Evolutionary conservation across 2,113 vertebrate species (phyloP).

Genomic region (Agapornis roseicollis): DNA sequence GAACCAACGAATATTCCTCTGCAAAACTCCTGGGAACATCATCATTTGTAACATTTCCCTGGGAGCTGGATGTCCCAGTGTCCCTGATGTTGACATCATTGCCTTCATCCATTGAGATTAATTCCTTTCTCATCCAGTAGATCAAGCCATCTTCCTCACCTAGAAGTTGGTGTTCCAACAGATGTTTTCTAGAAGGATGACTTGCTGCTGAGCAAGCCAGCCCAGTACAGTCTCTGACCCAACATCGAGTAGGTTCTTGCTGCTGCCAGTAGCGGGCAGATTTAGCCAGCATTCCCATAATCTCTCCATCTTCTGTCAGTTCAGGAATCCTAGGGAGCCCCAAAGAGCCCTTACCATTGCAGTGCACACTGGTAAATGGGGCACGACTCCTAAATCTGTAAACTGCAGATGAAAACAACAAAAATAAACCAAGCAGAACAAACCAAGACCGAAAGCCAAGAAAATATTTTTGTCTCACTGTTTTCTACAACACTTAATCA

Average conservation of each 20-base stretch:
- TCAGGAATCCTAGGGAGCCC: background rate
- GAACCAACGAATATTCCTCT: background rate
- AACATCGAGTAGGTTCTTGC: background rate
- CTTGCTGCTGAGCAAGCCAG: background rate
- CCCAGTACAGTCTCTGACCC: conserved; percentile 20
- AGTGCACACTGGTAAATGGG: background rate
- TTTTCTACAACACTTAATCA: background rate
- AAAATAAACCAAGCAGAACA: background rate
- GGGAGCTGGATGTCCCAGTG: background rate
- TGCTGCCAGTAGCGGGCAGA: background rate
- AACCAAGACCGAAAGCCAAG: background rate
- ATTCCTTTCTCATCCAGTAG: background rate
- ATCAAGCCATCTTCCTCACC: background rate
- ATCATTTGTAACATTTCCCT: background rate
- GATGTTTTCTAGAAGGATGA: background rate
- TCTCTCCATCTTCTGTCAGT: background rate
- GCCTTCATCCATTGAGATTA: background rate
- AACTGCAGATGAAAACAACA: conserved; percentile 2
- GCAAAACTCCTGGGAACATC: background rate
- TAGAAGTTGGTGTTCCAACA: background rate
- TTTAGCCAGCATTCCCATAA: background rate
- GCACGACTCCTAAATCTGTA: conserved; percentile 22
- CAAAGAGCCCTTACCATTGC: background rate
- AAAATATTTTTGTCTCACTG: background rate
- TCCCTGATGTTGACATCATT: background rate